These are phyloP conservation scores for Phragmatobia fuliginosa DNA, from an alignment of 2,888 invertebrate species.

Conservation along the genomic window DNA sequence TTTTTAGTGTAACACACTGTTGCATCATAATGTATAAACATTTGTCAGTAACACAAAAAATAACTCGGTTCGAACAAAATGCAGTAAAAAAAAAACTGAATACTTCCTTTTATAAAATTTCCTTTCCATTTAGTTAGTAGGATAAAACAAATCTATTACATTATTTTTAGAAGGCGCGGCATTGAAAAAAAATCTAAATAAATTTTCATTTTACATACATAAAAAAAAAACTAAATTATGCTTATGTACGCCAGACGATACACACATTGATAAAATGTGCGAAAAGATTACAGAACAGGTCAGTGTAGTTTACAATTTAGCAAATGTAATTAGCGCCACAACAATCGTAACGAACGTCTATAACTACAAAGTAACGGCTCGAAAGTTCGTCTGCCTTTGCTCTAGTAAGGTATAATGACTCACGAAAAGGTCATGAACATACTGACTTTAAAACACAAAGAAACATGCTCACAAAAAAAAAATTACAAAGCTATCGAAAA, in stretches of 20 bases:
- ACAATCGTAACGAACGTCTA: constrained; percentile 33
- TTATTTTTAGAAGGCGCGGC: neutral
- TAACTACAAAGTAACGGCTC: constrained; percentile 37
- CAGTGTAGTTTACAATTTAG: constrained; percentile 59
- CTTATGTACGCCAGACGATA: neutral
- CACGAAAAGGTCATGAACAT: constrained; percentile 76
- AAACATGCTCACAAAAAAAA: constrained; percentile 31
- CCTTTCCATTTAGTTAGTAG: neutral
- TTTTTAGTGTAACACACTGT: neutral
- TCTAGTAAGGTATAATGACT: constrained; percentile 71
- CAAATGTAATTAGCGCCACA: constrained; percentile 60
- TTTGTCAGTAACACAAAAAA: neutral
- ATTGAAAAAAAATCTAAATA: neutral
- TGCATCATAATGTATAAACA: neutral
- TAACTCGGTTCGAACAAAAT: too few relatives aligned
- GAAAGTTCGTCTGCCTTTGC: constrained; percentile 75
- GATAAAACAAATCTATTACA: neutral
- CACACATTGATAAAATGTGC: constrained; percentile 32
- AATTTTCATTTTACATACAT: neutral
- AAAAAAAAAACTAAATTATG: neutral
- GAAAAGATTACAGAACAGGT: constrained; percentile 40
- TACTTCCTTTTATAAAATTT: neutral
- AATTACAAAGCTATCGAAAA: constrained; percentile 7
- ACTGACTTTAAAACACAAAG: constrained; percentile 57
- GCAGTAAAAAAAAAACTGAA: too few relatives aligned